These are phyloP conservation scores for Phylloscopus collybita DNA, from an alignment of 2,797 vertebrate genomes.

Conservation along the genomic window DNA sequence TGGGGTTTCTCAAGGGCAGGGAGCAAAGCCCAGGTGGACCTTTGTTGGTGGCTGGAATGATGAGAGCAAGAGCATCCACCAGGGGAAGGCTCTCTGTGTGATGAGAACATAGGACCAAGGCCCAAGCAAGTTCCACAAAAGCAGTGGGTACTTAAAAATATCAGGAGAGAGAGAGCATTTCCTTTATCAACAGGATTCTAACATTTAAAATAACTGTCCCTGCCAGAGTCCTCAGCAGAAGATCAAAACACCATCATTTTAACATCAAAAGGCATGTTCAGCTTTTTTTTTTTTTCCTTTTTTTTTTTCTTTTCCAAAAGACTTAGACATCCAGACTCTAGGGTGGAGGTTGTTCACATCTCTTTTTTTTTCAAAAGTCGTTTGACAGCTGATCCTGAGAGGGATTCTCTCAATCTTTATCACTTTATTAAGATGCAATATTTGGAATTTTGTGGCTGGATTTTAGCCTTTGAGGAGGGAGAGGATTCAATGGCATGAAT, in stretches of 20 bases:
- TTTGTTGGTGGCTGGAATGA: background rate
- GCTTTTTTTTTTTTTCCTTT: background rate
- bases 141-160: background rate
- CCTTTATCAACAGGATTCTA: background rate
- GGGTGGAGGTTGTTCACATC: constrained; percentile 77
- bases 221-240: constrained; percentile 27
- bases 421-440: constrained; percentile 80
- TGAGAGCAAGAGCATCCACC: background rate
- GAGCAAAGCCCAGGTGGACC: background rate
- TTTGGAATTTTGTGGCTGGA: constrained; percentile 78
- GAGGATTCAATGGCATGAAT: constrained; percentile 75
- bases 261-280: constrained; percentile 58
- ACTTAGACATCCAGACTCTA: constrained; percentile 56
- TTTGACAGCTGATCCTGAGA: constrained; percentile 85
- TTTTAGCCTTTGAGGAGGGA: constrained; percentile 78
- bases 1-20: background rate
- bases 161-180: background rate
- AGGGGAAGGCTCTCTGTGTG: background rate
- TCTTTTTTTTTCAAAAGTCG: constrained; percentile 80
- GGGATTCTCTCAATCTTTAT: constrained; percentile 77
- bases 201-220: constrained; percentile 10
- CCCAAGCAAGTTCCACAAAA: background rate
- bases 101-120: background rate
- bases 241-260: constrained; percentile 56
- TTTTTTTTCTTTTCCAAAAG: background rate